Evolutionary conservation across 2,113 vertebrate species (phyloP).

Genomic region (Leptobrachium leishanense): DNA sequence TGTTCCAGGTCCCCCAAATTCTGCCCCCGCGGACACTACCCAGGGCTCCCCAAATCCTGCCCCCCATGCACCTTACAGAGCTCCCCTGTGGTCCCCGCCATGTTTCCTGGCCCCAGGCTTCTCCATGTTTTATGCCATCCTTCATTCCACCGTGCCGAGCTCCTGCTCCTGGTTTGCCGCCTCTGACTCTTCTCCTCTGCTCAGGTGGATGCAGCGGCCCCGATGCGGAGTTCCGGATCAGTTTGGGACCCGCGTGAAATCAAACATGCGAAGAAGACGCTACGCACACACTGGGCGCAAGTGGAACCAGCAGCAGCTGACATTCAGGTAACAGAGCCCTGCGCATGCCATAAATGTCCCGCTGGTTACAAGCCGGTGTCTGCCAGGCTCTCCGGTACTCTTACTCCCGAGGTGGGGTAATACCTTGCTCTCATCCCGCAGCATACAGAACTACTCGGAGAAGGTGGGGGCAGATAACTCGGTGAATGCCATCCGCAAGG

Average conservation of each 20-base stretch:
- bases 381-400: too few species aligned
- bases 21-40: neutral
- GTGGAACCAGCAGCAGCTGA: conserved; percentile 82
- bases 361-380: too few species aligned
- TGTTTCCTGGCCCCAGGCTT: too few species aligned
- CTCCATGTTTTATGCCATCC: too few species aligned
- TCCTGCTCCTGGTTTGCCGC: too few species aligned
- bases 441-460: conserved; percentile 86
- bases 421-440: conserved; percentile 51
- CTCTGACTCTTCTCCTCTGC: neutral
- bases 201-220: conserved; percentile 88
- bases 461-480: conserved; percentile 82
- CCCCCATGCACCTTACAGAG: neutral
- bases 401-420: neutral
- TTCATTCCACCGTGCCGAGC: too few species aligned
- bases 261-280: conserved; percentile 75
- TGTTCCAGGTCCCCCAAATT: neutral
- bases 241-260: conserved; percentile 66
- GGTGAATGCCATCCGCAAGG: conserved; percentile 72
- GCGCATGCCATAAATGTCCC: neutral
- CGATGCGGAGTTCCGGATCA: conserved; percentile 90
- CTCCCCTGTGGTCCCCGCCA: too few species aligned
- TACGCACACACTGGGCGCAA: conserved; percentile 83
- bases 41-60: neutral
- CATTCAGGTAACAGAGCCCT: conserved; percentile 77